These are phyloP conservation scores for Rhipidura dahli DNA, from an alignment of 2,113 vertebrate genomes.

Conservation along the genomic window DNA sequence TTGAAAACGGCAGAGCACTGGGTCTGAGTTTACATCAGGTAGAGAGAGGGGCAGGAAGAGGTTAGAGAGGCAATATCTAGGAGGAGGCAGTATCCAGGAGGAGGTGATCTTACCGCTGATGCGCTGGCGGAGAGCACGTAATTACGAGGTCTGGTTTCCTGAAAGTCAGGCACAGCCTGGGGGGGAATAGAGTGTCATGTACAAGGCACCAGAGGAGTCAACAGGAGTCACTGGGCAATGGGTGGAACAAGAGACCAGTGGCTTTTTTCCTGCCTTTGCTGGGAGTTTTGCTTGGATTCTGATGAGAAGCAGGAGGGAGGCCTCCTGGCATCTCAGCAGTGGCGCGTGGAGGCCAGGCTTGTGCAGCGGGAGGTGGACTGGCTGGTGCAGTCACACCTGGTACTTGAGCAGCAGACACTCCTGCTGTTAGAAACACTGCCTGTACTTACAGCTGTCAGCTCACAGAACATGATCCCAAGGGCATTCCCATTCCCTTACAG, in stretches of 20 bases:
- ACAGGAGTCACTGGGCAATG: not conserved
- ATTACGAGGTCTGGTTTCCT: slow-evolving; percentile 98
- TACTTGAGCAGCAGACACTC: not conserved
- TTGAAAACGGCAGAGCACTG: slow-evolving; percentile 48
- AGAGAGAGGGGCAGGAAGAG: not conserved
- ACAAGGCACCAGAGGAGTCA: slow-evolving; percentile 45
- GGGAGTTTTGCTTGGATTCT: not conserved
- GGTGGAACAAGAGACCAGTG: not conserved
- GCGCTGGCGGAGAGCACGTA: slow-evolving; percentile 97
- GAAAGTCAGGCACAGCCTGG: slow-evolving; percentile 96
- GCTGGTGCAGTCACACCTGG: not conserved
- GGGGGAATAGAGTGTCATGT: slow-evolving; percentile 78
- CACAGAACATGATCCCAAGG: not conserved
- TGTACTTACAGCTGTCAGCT: not conserved
- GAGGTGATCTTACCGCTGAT: slow-evolving; percentile 89
- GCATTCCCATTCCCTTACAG: not conserved
- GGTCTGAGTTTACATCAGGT: not conserved
- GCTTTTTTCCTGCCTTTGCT: not conserved
- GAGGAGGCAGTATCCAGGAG: not conserved
- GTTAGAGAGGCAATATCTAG: not conserved
- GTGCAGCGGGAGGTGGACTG: not conserved
- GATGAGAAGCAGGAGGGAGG: not conserved
- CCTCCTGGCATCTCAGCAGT: not conserved
- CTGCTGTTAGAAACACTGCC: not conserved
- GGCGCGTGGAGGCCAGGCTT: not conserved